A percentile compares a stretch with the other conserved stretches of the same genome.
These are phyloP conservation scores for Acropora tenuis DNA, from an alignment of 64 coral and sea anemone species.

Conservation along the genomic window DNA sequence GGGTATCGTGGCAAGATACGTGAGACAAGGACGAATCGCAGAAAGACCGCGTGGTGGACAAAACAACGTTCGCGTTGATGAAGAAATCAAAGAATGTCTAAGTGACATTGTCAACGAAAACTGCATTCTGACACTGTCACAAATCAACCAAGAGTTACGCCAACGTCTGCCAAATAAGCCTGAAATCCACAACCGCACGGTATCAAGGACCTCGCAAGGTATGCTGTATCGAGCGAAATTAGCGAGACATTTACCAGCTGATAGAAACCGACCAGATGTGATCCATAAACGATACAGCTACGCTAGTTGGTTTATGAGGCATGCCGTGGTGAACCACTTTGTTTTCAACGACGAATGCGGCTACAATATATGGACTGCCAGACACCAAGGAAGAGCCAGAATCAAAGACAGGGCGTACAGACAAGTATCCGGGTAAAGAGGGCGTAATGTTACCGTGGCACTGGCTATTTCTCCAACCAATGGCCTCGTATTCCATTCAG, in stretches of 20 bases:
- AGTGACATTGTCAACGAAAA: slow-evolving; percentile 26
- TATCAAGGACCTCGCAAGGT: neutral
- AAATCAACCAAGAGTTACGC: slow-evolving; percentile 27
- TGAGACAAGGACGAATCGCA: too few relatives aligned
- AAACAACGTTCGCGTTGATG: too few relatives aligned
- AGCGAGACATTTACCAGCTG: slow-evolving; percentile 1
- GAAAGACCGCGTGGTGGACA: too few relatives aligned
- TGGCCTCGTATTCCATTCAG: neutral
- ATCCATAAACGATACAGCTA: slow-evolving; percentile 9
- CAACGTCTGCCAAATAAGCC: slow-evolving; percentile 7
- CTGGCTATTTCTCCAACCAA: neutral
- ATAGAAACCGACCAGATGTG: slow-evolving; percentile 36
- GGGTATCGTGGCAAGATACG: too few relatives aligned
- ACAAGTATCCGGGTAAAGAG: slow-evolving; percentile 31
- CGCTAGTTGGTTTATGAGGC: too few relatives aligned
- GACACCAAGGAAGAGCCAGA: slow-evolving; percentile 22
- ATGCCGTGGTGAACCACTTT: neutral
- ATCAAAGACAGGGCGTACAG: slow-evolving; percentile 18
- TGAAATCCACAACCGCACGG: slow-evolving; percentile 35
- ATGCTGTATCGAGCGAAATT: too few relatives aligned
- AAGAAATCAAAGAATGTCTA: slow-evolving; percentile 14
- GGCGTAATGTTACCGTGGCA: slow-evolving; percentile 7
- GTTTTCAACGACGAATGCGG: slow-evolving; percentile 37
- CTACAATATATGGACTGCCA: slow-evolving; percentile 50
- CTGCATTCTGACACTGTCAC: slow-evolving; percentile 16